These are phyloP conservation scores for Coregonus clupeaformis DNA, from an alignment of 2,113 vertebrate genomes.

Conservation along the genomic window DNA sequence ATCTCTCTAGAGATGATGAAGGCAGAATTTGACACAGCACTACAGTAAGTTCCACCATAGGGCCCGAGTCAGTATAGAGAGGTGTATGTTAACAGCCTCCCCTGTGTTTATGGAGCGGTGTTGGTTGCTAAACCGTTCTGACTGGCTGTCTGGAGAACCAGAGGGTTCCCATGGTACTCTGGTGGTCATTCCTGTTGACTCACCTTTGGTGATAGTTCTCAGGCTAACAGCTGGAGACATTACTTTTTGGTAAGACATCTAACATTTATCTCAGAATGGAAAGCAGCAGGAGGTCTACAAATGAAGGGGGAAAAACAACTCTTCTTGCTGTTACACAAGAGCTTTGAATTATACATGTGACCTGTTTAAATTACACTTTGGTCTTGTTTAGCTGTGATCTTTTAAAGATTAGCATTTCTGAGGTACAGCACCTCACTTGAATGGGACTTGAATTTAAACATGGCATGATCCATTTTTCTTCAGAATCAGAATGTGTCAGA, in stretches of 20 bases:
- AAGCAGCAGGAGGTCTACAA: slow-evolving; percentile 64
- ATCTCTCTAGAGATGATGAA: slow-evolving; percentile 68
- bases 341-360: slow-evolving; percentile 50
- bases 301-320: slow-evolving; percentile 22
- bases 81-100: slow-evolving; percentile 29
- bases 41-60: slow-evolving; percentile 32
- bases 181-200: slow-evolving; percentile 50
- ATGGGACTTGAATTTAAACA: slow-evolving; percentile 20
- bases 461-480: not conserved
- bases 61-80: slow-evolving; percentile 17
- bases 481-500: not conserved
- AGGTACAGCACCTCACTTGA: slow-evolving; percentile 8
- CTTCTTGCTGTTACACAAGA: slow-evolving; percentile 50
- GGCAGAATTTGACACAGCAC: slow-evolving; percentile 57
- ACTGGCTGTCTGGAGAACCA: slow-evolving; percentile 25
- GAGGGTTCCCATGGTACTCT: slow-evolving; percentile 31
- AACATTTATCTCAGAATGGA: slow-evolving; percentile 36
- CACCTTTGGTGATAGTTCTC: slow-evolving; percentile 59
- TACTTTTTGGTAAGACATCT: slow-evolving; percentile 52
- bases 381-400: slow-evolving; percentile 59
- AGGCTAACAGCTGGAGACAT: slow-evolving; percentile 54
- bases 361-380: slow-evolving; percentile 25
- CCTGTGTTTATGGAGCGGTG: slow-evolving; percentile 30
- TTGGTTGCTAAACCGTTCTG: slow-evolving; percentile 14
- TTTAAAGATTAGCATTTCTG: slow-evolving; percentile 51